Conservation (phyloP, 1,140 invertebrate species). For the Drosophila kikkawai region DNA sequence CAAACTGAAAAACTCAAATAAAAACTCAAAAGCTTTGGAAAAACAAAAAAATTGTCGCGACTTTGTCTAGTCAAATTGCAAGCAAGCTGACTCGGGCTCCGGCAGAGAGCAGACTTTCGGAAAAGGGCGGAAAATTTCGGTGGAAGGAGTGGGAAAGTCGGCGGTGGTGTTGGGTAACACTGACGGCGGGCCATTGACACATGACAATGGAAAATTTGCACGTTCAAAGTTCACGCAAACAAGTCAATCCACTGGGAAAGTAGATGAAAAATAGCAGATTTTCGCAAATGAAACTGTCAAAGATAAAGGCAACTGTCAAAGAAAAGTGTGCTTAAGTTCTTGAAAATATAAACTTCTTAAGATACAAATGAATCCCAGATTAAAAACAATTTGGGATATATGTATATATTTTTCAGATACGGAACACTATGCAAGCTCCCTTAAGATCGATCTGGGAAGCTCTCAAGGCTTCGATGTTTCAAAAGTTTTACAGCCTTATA, state of each 20-base stretch:
- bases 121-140: background rate
- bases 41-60: background rate
- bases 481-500: background rate
- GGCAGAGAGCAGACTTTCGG: background rate
- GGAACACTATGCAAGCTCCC: no score
- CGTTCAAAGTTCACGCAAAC: conserved; percentile 32
- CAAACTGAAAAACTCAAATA: conserved; percentile 7
- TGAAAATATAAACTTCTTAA: background rate
- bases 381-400: background rate
- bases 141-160: background rate
- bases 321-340: background rate
- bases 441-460: no score
- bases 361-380: background rate
- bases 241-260: conserved; percentile 47
- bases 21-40: background rate
- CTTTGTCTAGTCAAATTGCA: conserved; percentile 5
- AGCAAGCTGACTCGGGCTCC: background rate
- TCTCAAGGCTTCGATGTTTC: background rate
- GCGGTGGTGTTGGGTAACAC: conserved; percentile 8
- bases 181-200: conserved; percentile 48
- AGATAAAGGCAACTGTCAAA: background rate
- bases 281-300: conserved; percentile 3
- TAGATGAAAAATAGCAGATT: conserved; percentile 18
- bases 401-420: no score
- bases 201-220: conserved; percentile 44